Conservation (phyloP, 1,140 invertebrate genomes). For the Mylabris phalerata region DNA sequence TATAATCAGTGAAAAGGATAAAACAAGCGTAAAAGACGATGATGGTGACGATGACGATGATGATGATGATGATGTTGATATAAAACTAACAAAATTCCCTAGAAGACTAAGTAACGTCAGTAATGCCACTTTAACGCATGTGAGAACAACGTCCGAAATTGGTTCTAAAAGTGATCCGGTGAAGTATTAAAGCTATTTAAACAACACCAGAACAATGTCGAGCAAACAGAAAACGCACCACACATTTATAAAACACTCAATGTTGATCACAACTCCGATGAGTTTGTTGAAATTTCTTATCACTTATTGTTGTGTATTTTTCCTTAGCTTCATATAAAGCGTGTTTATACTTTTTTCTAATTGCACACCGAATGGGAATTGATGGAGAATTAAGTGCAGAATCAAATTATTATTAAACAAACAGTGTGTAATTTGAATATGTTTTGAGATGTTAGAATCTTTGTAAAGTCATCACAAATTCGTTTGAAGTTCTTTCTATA, state of each 20-base stretch:
- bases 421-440: too few species aligned
- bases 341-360: too few species aligned
- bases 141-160: conserved; percentile 38
- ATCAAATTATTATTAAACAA: too few species aligned
- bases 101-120: conserved; percentile 36
- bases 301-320: conserved; percentile 1
- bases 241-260: too few species aligned
- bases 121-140: conserved; percentile 51
- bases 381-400: too few species aligned
- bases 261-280: conserved; percentile 1
- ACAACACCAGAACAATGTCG: too few species aligned
- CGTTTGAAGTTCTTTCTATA: too few species aligned
- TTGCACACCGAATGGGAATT: too few species aligned
- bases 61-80: not conserved
- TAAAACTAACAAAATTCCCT: conserved; percentile 4
- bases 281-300: conserved; percentile 5
- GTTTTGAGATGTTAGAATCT: too few species aligned
- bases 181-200: conserved; percentile 25
- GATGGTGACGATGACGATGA: not conserved
- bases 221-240: too few species aligned
- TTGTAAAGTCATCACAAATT: too few species aligned
- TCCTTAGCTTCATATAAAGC: not conserved
- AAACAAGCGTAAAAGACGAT: conserved; percentile 4
- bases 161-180: conserved; percentile 41
- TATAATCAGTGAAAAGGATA: conserved; percentile 32